These are phyloP conservation scores for Clunio marinus DNA, from an alignment of 2,888 invertebrate genomes.

Conservation along the genomic window DNA sequence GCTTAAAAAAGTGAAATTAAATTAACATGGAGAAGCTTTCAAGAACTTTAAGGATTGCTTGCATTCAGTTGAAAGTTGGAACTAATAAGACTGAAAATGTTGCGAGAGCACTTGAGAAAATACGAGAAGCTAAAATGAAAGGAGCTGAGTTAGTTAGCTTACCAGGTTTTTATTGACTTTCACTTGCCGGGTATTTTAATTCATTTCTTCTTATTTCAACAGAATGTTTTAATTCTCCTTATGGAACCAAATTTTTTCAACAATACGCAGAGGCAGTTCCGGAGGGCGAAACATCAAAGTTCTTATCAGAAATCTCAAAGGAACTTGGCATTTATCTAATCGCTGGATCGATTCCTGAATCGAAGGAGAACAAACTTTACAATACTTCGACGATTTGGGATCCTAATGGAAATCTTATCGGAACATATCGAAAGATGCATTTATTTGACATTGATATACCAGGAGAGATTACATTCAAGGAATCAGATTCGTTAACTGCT, in stretches of 20 bases:
- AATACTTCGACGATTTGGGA: constrained; percentile 89
- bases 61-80: constrained; percentile 72
- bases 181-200: no score
- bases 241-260: constrained; percentile 73
- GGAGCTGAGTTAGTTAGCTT: constrained; percentile 63
- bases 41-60: constrained; percentile 16
- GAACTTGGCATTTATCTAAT: constrained; percentile 73
- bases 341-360: constrained; percentile 88
- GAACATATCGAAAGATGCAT: constrained; percentile 84
- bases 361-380: constrained; percentile 59
- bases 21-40: constrained; percentile 6
- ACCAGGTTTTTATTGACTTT: constrained; percentile 49
- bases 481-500: constrained; percentile 74
- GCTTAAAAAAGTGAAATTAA: no score
- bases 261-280: constrained; percentile 86
- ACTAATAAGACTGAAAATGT: constrained; percentile 73
- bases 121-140: constrained; percentile 64
- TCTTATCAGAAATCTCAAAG: constrained; percentile 59
- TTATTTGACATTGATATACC: constrained; percentile 92
- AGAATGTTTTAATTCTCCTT: constrained; percentile 94
- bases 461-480: constrained; percentile 82
- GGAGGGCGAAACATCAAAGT: constrained; percentile 63
- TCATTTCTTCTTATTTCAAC: no score
- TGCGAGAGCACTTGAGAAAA: constrained; percentile 63
- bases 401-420: constrained; percentile 70